These are phyloP conservation scores for Polypterus bichir DNA, from an alignment of 2,113 vertebrate genomes.

Conservation along the genomic window DNA sequence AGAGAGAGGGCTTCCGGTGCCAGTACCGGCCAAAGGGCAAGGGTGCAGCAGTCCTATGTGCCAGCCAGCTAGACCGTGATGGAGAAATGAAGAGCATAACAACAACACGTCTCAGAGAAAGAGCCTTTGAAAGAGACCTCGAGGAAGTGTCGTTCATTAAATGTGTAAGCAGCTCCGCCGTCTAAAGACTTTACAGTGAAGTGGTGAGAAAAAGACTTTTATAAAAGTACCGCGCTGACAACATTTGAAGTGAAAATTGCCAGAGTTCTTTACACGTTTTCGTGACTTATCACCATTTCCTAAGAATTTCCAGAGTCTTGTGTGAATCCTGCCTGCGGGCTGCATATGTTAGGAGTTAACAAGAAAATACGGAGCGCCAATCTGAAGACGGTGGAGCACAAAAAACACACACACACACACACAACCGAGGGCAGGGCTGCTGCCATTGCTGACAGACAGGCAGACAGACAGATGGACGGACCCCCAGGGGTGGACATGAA, in stretches of 20 bases:
- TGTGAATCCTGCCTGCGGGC: constrained; percentile 65
- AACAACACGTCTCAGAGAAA: constrained; percentile 22
- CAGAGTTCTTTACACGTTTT: constrained; percentile 61
- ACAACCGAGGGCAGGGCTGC: too few species aligned
- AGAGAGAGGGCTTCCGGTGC: too few species aligned
- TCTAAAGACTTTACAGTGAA: constrained; percentile 31
- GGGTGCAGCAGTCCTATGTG: too few species aligned
- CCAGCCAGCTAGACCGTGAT: too few species aligned
- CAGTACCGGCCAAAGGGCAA: too few species aligned
- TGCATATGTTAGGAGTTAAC: constrained; percentile 71
- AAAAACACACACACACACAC: too few species aligned
- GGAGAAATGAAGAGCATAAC: constrained; percentile 29
- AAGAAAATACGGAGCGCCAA: constrained; percentile 55
- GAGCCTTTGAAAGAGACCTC: constrained; percentile 39
- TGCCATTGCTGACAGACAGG: too few species aligned
- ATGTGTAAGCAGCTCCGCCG: constrained; percentile 52
- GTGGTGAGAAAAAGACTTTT: constrained; percentile 50
- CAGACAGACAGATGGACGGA: too few species aligned
- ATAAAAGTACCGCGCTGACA: constrained; percentile 47
- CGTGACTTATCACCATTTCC: constrained; percentile 57
- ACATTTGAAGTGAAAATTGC: constrained; percentile 62
- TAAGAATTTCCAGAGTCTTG: constrained; percentile 48
- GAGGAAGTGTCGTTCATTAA: constrained; percentile 64
- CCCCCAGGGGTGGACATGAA: too few species aligned
- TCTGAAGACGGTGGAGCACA: constrained; percentile 20